These are phyloP conservation scores for Gymnorhina tibicen DNA, from an alignment of 2,113 vertebrate genomes.

Conservation along the genomic window DNA sequence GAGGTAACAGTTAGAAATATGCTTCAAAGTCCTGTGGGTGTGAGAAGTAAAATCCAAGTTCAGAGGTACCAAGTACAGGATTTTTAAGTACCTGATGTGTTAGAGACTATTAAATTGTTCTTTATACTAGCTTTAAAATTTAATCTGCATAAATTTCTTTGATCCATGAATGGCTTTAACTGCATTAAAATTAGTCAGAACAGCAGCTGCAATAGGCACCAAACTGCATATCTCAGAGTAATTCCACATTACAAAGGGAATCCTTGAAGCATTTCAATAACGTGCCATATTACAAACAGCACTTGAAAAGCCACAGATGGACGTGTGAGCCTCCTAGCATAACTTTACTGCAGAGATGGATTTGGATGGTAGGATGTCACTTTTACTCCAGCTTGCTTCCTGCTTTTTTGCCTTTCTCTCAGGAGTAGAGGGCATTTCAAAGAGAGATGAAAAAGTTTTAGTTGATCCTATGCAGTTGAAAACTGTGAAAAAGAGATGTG, in stretches of 20 bases:
- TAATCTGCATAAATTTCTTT: slow-evolving; percentile 15
- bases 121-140: not conserved
- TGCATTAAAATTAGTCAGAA: not conserved
- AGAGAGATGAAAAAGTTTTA: not conserved
- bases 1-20: slow-evolving; percentile 15
- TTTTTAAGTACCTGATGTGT: not conserved
- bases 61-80: not conserved
- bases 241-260: slow-evolving; percentile 26
- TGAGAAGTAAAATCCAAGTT: not conserved
- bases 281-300: not conserved
- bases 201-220: not conserved
- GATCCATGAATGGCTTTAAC: not conserved
- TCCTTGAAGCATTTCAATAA: slow-evolving; percentile 20
- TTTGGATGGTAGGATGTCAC: not conserved
- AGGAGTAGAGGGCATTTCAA: not conserved
- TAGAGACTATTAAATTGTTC: not conserved
- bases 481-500: not conserved
- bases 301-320: not conserved
- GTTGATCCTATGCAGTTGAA: not conserved
- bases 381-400: not conserved
- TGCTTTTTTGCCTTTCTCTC: not conserved
- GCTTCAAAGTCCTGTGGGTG: slow-evolving; percentile 7
- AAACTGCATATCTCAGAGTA: not conserved
- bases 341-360: not conserved
- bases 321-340: not conserved